Evolutionary conservation across 2,888 invertebrate species (phyloP).

Genomic region (Melinopterus prodromus): DNA sequence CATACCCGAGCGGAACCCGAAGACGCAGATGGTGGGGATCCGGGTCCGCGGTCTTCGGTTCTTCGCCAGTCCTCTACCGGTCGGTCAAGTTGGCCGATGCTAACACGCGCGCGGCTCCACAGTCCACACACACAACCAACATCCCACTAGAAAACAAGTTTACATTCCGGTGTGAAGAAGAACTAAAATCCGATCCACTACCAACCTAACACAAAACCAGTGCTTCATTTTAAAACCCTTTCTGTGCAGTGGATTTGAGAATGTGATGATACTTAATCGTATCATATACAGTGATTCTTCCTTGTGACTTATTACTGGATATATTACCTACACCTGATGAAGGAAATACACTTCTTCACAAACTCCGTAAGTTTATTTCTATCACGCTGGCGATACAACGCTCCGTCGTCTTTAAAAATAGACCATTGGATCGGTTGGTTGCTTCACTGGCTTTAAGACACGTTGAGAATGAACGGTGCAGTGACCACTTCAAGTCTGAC

Average conservation of each 20-base stretch:
- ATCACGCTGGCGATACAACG: constrained; percentile 1
- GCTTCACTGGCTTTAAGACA: too few relatives aligned
- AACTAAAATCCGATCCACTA: constrained; percentile 11
- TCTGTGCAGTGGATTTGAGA: constrained; percentile 7
- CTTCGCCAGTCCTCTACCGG: constrained; percentile 20
- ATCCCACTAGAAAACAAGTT: constrained; percentile 11
- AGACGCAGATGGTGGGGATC: constrained; percentile 13
- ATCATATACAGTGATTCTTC: too few relatives aligned
- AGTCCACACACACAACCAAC: neutral
- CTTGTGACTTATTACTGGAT: too few relatives aligned
- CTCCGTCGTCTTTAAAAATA: neutral
- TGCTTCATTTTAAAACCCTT: neutral
- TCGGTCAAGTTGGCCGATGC: constrained; percentile 4
- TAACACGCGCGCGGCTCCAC: neutral
- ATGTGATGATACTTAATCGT: neutral
- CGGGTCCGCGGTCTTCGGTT: constrained; percentile 5
- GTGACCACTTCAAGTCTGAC: constrained; percentile 43
- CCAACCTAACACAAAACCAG: constrained; percentile 4
- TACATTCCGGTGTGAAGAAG: constrained; percentile 12
- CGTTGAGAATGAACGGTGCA: constrained; percentile 25
- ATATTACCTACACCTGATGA: too few relatives aligned
- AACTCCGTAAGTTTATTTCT: neutral
- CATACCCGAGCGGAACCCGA: constrained; percentile 19
- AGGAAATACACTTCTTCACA: neutral
- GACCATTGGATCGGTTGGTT: neutral